Evolutionary conservation across 2,888 invertebrate genomes (phyloP), one percentile per base, ranked within the genome.

Genomic region (Tortricodes alternella): DNA sequence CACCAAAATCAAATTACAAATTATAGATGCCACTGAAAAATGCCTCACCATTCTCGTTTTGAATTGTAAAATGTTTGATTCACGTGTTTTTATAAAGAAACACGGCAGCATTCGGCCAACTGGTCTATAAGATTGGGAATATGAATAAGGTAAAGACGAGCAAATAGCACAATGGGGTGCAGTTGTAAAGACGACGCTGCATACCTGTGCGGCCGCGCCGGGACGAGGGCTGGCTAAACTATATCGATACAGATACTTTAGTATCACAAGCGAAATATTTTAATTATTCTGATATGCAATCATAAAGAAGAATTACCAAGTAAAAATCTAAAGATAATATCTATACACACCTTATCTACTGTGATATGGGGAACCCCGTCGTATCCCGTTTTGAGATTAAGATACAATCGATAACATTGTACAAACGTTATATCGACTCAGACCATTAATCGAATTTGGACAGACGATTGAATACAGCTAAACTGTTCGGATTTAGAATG

Each of bases 111-210:
- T 27, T 24, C n/a, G 18, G 7, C 39, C 29, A 53, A 38, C 38
- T 43, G 11, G 35, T 15, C 27, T n/a, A 5, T 9, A 44, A 49
- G 55, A 44, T 56, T 44, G 32, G 37, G 23, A 56, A 29, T 56
- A 69, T 68, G 63, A 69, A 73, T 67, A 71, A 69, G 66, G 75
- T 72, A 74, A 77, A 71, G 70, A 74, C 76, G 76, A 80, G 78
- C 37, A 50, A 56, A 56, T 50, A 44, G 56, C 49, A 56, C 78
- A 81, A 80, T 80, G 78, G 80, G 78, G 75, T 76, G 77, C 78
- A 80, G 75, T 78, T 73, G 83, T 79, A 78, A 78, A 76, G 74
- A 74, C 77, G 74, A 73, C 84, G 83, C 83, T 83, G 78, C 84
- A 81, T 87, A 84, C 85, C 85, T 88, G 87, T 74, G 74, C 72